These are phyloP conservation scores for Agrochola lychnidis DNA, from an alignment of 2,888 invertebrate genomes.

Conservation along the genomic window DNA sequence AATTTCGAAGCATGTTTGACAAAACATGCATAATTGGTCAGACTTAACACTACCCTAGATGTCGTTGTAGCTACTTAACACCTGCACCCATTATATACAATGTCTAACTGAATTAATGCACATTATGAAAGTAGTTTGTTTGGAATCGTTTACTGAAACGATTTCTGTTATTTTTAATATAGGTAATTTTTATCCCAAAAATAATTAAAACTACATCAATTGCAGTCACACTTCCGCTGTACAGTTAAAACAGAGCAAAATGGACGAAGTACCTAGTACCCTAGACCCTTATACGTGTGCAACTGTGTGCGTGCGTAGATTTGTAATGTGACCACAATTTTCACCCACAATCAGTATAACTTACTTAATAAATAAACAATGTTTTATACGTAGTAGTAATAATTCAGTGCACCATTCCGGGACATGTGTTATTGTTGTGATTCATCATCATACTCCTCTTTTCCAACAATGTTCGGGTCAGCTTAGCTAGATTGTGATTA, in stretches of 20 bases:
- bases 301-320: background rate
- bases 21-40: slow-evolving; percentile 13
- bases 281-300: background rate
- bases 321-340: background rate
- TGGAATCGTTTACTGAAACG: background rate
- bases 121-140: background rate
- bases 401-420: no score
- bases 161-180: background rate
- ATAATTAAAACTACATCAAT: background rate
- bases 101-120: background rate
- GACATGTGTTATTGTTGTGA: no score
- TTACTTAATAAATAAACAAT: background rate
- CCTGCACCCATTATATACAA: background rate
- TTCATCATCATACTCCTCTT: no score
- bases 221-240: background rate
- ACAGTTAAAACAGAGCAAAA: background rate
- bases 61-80: background rate
- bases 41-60: slow-evolving; percentile 9
- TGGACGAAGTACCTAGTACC: background rate
- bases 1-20: no score
- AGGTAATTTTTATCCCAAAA: background rate
- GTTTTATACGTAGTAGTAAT: no score
- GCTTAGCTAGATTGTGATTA: background rate
- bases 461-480: background rate
- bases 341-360: background rate